phyloP scores from a whole-genome alignment of 2,797 vertebrate genomes.

The Cuniculus paca region DNA sequence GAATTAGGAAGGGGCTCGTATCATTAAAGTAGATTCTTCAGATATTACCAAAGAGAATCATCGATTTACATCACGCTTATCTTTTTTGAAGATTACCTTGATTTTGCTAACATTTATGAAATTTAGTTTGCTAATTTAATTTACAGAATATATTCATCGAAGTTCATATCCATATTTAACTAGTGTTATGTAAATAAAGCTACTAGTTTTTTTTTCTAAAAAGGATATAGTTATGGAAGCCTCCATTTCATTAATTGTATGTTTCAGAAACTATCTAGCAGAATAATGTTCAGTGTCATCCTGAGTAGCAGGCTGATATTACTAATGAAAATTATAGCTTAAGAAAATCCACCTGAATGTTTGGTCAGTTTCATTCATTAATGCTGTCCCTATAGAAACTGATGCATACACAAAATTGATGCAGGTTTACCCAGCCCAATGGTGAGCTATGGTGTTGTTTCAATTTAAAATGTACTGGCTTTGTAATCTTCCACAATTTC shows the following conservation, averaged over 20 bases:
- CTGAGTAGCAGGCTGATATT: background rate
- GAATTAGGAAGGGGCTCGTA: background rate
- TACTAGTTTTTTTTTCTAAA: slow-evolving; percentile 22
- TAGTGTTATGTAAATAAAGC: background rate
- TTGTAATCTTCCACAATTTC: background rate
- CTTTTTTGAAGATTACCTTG: background rate
- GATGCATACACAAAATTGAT: background rate
- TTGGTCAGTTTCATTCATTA: background rate
- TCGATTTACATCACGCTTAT: background rate
- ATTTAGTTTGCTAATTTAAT: background rate
- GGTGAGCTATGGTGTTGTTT: background rate
- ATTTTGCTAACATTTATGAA: slow-evolving; percentile 41
- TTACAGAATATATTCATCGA: background rate
- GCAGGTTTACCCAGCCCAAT: background rate
- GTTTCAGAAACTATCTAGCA: background rate
- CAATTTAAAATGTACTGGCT: background rate
- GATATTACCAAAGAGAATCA: background rate
- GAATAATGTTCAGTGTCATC: background rate
- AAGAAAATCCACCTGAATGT: background rate
- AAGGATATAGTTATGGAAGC: background rate
- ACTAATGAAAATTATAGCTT: slow-evolving; percentile 30
- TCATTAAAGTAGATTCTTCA: background rate
- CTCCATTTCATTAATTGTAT: slow-evolving; percentile 10
- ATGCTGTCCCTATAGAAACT: background rate
- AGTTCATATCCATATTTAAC: background rate